Evolutionary conservation across 2,797 vertebrate genomes (phyloP).

Genomic region (Malacoraja senta): DNA sequence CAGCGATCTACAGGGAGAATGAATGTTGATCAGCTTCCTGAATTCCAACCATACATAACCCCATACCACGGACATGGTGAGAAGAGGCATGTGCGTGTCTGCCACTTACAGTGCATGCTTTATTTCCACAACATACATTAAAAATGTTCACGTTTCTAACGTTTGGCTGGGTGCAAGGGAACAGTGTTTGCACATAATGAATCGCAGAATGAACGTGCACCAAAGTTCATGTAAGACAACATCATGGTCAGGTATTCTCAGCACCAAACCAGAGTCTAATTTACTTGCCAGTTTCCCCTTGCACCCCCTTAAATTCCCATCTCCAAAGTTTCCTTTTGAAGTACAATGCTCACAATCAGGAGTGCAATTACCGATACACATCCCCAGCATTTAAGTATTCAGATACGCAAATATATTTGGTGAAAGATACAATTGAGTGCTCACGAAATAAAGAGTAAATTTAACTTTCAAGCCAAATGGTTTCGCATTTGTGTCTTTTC

Average conservation of each 20-base stretch:
- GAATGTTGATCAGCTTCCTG: neutral
- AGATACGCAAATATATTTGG: too few species aligned
- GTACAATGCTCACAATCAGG: too few species aligned
- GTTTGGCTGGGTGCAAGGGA: neutral
- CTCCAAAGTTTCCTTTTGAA: neutral
- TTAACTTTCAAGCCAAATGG: neutral
- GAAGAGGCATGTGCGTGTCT: neutral
- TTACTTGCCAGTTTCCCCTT: neutral
- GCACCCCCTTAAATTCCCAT: neutral
- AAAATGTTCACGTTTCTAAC: neutral
- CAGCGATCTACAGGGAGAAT: neutral
- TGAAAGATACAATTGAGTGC: too few species aligned
- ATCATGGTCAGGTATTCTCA: neutral
- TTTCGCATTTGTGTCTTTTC: neutral
- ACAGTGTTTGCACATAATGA: neutral
- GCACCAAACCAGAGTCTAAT: neutral
- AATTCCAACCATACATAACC: neutral
- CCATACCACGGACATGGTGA: neutral
- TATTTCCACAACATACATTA: neutral
- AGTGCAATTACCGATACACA: neutral
- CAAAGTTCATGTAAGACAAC: neutral
- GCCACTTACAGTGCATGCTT: neutral
- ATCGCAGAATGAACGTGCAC: neutral
- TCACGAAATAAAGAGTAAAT: neutral
- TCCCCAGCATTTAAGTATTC: too few species aligned